Conservation (phyloP, 1,140 invertebrate genomes). For the Caerostris darwini region DNA sequence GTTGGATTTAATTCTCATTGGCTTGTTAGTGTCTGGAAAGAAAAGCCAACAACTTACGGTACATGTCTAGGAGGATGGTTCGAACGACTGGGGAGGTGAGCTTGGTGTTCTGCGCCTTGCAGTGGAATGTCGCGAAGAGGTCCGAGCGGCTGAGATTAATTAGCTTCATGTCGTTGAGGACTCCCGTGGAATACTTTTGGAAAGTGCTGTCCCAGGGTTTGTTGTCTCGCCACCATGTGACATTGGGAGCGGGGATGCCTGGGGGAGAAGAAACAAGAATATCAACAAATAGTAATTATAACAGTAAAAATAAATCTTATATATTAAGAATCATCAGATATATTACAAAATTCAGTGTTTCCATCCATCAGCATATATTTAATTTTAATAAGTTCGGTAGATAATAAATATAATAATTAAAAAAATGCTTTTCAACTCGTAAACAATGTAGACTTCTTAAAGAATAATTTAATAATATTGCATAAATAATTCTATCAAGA, state of each 20-base stretch:
- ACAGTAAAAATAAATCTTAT: too few relatives aligned
- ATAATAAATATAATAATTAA: too few relatives aligned
- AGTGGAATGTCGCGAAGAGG: constrained; percentile 91
- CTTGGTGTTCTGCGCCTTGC: constrained; percentile 90
- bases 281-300: too few relatives aligned
- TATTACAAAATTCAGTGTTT: too few relatives aligned
- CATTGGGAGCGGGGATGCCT: constrained; percentile 79
- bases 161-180: constrained; percentile 86
- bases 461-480: too few relatives aligned
- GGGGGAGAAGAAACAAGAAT: background rate
- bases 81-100: constrained; percentile 89
- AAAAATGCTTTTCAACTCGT: too few relatives aligned
- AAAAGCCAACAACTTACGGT: constrained; percentile 86
- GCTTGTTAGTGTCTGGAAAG: too few relatives aligned
- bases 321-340: too few relatives aligned
- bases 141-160: constrained; percentile 88
- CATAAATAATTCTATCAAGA: too few relatives aligned
- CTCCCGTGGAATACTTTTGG: constrained; percentile 58
- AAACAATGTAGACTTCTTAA: too few relatives aligned
- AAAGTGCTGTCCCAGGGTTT: constrained; percentile 78
- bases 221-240: constrained; percentile 80
- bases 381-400: too few relatives aligned
- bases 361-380: too few relatives aligned
- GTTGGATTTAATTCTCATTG: background rate
- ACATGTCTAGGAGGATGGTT: constrained; percentile 89